These are phyloP conservation scores for Sipha flava DNA, from an alignment of 1,140 invertebrate species.

Conservation along the genomic window DNA sequence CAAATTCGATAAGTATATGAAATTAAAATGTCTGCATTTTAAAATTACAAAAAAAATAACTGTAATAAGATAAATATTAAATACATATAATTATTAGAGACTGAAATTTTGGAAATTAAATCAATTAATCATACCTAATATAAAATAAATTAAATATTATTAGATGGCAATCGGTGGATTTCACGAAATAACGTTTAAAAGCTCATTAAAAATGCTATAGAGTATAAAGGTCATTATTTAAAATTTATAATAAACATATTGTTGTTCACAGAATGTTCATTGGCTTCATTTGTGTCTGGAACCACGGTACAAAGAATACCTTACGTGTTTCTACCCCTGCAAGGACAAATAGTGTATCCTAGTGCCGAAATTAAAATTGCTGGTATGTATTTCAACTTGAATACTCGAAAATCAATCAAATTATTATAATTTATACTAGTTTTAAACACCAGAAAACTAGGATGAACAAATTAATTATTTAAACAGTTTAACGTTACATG, in stretches of 20 bases:
- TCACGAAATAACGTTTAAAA: no score
- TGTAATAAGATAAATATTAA: neutral
- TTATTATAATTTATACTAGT: neutral
- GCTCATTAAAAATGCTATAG: no score
- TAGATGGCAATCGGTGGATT: no score
- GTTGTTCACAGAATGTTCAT: slow-evolving; percentile 64
- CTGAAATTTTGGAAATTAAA: no score
- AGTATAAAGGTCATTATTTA: no score
- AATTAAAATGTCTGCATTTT: neutral
- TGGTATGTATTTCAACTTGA: slow-evolving; percentile 55
- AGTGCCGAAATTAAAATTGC: slow-evolving; percentile 72
- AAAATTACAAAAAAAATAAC: neutral
- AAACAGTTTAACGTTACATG: neutral
- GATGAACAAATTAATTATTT: neutral
- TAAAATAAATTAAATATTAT: no score
- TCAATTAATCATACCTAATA: no score
- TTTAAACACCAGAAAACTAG: neutral
- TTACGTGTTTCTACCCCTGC: slow-evolving; percentile 71
- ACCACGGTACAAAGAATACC: slow-evolving; percentile 69
- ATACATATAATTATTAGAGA: no score
- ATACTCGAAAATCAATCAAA: neutral
- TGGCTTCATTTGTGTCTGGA: slow-evolving; percentile 68
- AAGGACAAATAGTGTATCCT: slow-evolving; percentile 76
- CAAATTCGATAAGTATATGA: no score
- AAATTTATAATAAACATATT: no score